Evolutionary conservation across 2,888 invertebrate genomes (phyloP).

Genomic region (Choreutis nemorana): DNA sequence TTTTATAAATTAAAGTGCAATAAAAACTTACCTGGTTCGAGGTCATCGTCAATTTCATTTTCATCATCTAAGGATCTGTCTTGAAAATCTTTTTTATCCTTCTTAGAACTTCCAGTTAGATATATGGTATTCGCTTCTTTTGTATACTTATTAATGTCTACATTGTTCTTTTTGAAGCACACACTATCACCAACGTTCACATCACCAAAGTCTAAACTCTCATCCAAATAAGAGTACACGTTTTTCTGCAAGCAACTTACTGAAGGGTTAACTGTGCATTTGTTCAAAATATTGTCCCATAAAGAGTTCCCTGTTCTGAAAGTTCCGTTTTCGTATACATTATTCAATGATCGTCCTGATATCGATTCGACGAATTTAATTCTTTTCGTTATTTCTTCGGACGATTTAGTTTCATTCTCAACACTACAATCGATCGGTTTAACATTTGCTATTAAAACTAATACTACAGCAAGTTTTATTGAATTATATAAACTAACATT

Average conservation of each 20-base stretch:
- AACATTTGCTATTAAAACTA: constrained; percentile 29
- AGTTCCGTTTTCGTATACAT: constrained; percentile 50
- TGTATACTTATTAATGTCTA: constrained; percentile 65
- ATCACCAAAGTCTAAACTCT: constrained; percentile 71
- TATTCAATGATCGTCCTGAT: constrained; percentile 39
- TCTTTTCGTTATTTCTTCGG: constrained; percentile 30
- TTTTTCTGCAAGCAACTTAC: constrained; percentile 81
- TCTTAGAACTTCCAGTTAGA: constrained; percentile 43
- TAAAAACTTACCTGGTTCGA: constrained; percentile 38
- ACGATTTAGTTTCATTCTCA: constrained; percentile 17
- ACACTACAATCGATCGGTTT: constrained; percentile 23
- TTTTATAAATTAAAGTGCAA: no score
- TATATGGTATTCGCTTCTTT: constrained; percentile 60
- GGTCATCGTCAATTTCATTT: constrained; percentile 41
- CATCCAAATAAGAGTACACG: constrained; percentile 76
- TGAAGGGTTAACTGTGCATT: constrained; percentile 72
- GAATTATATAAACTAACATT: neutral
- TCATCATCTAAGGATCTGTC: constrained; percentile 36
- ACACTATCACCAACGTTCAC: constrained; percentile 72
- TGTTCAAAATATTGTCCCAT: constrained; percentile 77
- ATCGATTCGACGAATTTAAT: constrained; percentile 38
- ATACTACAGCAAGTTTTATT: constrained; percentile 19
- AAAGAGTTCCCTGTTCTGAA: constrained; percentile 70
- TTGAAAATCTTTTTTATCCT: constrained; percentile 22
- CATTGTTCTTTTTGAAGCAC: constrained; percentile 70